These are phyloP conservation scores for Sialia sialis DNA, from an alignment of 2,113 vertebrate genomes.

Conservation along the genomic window DNA sequence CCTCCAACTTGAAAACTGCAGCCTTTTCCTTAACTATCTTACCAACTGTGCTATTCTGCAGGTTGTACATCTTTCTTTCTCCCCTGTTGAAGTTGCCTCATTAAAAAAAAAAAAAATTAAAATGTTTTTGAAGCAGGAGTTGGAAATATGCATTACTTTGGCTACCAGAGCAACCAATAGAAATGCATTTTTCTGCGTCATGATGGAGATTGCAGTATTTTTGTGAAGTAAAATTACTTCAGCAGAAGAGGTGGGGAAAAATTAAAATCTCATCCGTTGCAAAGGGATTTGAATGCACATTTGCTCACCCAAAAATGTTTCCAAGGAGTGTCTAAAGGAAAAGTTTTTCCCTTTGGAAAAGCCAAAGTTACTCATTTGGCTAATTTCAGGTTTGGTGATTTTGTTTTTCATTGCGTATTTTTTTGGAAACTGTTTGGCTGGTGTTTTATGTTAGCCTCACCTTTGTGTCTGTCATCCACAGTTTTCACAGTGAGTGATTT, in stretches of 20 bases:
- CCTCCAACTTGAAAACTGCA: background rate
- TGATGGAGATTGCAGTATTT: background rate
- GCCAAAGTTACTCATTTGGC: background rate
- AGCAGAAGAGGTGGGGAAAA: background rate
- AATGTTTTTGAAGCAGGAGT: background rate
- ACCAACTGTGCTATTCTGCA: background rate
- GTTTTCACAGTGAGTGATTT: background rate
- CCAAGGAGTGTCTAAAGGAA: background rate
- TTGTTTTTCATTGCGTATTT: background rate
- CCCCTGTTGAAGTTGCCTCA: background rate
- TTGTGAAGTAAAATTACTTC: background rate
- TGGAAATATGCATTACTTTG: background rate
- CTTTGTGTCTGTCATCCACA: background rate
- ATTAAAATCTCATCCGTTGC: background rate
- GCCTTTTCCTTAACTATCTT: background rate
- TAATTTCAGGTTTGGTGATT: background rate
- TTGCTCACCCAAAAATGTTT: background rate
- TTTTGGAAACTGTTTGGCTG: background rate
- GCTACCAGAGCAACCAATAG: background rate
- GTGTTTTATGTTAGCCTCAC: background rate
- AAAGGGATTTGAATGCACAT: background rate
- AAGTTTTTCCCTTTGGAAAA: background rate
- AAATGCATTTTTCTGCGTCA: background rate
- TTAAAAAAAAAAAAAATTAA: background rate
- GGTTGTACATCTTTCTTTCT: background rate